Conservation (phyloP, 2,888 invertebrate genomes). For the Hydropsyche betteni region DNA sequence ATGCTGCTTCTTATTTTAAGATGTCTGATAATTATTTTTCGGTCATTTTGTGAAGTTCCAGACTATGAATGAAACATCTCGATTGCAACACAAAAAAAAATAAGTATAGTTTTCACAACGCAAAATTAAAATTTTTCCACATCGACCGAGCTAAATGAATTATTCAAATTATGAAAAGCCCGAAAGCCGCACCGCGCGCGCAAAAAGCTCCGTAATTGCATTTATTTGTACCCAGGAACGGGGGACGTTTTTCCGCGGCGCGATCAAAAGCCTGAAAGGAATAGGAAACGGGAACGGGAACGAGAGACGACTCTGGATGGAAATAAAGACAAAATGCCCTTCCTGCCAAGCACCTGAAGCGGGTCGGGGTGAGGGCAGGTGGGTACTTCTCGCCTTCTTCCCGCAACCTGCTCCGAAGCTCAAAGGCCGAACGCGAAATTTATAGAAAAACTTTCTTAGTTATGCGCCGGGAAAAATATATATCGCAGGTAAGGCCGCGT, state of each 20-base stretch:
- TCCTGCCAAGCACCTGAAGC: conserved; percentile 40
- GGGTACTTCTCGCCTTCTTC: no score
- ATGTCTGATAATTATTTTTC: no score
- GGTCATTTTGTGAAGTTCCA: no score
- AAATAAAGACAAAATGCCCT: conserved; percentile 12
- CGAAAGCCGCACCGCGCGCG: conserved; percentile 9
- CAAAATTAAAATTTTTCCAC: no score
- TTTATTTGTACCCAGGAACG: conserved; percentile 46
- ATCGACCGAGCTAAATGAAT: not conserved
- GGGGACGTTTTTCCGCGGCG: conserved; percentile 41
- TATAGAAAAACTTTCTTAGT: conserved; percentile 51
- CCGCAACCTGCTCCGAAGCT: conserved; percentile 14
- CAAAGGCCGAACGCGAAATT: conserved; percentile 46
- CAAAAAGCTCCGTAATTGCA: conserved; percentile 45
- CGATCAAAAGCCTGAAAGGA: conserved; percentile 24
- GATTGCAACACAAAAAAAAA: no score
- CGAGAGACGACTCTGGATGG: conserved; percentile 28
- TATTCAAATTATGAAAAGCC: conserved; percentile 23
- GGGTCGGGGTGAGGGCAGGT: conserved; percentile 26
- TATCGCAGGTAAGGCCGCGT: conserved; percentile 8
- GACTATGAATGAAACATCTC: no score
- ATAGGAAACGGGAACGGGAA: conserved; percentile 12
- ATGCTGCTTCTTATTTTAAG: no score
- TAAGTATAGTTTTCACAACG: no score
- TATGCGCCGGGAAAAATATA: conserved; percentile 47